Evolutionary conservation across 2,888 invertebrate genomes (phyloP), one percentile per base, ranked within the genome.

Genomic region (Oscheius sp.): DNA sequence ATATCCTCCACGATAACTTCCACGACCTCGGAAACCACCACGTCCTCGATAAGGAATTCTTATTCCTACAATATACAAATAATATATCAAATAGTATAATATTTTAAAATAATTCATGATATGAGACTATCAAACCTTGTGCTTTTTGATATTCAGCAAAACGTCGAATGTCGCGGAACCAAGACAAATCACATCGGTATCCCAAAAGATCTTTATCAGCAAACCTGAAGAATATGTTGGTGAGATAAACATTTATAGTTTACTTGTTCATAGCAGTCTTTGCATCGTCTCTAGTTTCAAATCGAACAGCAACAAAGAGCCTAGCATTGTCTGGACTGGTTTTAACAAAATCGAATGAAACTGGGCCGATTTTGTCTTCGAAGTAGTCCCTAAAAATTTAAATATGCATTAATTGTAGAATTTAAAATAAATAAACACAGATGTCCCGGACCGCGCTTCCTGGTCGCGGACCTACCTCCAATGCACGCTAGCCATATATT

Each of bases 321-420:
- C 77, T 76, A 9, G 45, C 46, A n/a, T 80, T 63, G 73, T 88
- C 87, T 21, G 75, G 80, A 6, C 81, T 76, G 5, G 74, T 35
- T 73, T 88, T 88, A 61, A 84, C 79, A 73, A 88, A 88, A 72
- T 88, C 88, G 76, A 86, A 86, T 23, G 83, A 80, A 66, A 86
- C 82, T 1, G 80, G 74, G 5, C 88, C 88, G 35, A 85, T 77
- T 49, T 84, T 77, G 41, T 87, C 83, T 27, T 84, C 85, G 76
- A 87, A 85, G 75, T 81, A 87, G 23, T 85, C 84, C 71, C 87
- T 87, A 76, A 78, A 87, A 76, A 5, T 13, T 6, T 35, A 9
- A 35, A 27, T 25, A 13, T 16, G n/a, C 23, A 45, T 63, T 3
- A 63, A 68, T 1, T 27, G 18, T 7, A 58, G 27, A 0, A 27